A percentile compares a stretch with the other conserved stretches of the same genome.
These are phyloP conservation scores for Mus pahari DNA, from an alignment of 2,113 vertebrate genomes.

Conservation along the genomic window DNA sequence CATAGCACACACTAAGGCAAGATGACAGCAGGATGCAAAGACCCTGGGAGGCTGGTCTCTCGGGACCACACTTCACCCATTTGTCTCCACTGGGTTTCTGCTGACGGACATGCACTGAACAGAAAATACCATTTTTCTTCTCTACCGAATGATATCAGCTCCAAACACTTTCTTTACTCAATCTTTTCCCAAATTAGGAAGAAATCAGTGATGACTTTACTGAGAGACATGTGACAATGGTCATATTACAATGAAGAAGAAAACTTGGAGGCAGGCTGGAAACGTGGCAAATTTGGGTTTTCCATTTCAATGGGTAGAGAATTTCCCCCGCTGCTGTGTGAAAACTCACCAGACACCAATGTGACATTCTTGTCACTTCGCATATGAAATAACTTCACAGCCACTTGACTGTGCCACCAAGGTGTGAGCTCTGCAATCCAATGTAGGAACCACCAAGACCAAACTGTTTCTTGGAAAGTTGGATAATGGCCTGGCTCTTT, in stretches of 20 bases:
- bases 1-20: no score
- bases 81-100: not conserved
- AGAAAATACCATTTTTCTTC: not conserved
- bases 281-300: not conserved
- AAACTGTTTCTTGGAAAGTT: not conserved
- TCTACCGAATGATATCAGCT: not conserved
- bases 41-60: not conserved
- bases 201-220: not conserved
- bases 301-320: not conserved
- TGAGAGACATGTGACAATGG: not conserved
- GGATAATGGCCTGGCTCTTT: not conserved
- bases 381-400: not conserved
- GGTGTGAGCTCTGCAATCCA: not conserved
- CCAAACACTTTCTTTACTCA: not conserved
- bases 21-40: not conserved
- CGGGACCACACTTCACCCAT: not conserved
- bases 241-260: not conserved
- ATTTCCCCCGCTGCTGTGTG: not conserved
- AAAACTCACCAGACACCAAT: not conserved
- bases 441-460: not conserved
- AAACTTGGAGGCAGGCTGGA: not conserved
- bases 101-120: not conserved
- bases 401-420: not conserved
- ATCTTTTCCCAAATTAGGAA: not conserved
- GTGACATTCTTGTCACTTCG: conserved; percentile 20